Conservation (phyloP, 1,140 invertebrate genomes). For the Heliconius nattereri region DNA sequence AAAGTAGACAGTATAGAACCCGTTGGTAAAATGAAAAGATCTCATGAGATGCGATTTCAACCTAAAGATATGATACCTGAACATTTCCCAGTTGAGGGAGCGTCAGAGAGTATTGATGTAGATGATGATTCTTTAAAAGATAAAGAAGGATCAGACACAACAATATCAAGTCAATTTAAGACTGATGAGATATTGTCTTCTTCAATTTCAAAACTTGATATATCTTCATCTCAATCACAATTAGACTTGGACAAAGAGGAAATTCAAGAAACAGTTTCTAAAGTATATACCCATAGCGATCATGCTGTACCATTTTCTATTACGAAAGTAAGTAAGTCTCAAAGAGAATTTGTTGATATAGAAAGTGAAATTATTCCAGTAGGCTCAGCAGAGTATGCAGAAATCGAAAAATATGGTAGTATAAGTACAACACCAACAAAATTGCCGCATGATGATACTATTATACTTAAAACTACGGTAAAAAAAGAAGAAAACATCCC, state of each 20-base stretch:
- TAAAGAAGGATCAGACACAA: slow-evolving; percentile 70
- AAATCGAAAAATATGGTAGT: slow-evolving; percentile 65
- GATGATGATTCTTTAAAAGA: slow-evolving; percentile 72
- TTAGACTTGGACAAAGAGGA: slow-evolving; percentile 62
- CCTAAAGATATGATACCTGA: slow-evolving; percentile 83
- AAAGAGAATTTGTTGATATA: slow-evolving; percentile 74
- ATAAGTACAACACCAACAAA: slow-evolving; percentile 41
- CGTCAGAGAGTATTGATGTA: slow-evolving; percentile 71
- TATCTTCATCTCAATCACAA: slow-evolving; percentile 64
- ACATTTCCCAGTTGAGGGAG: slow-evolving; percentile 68
- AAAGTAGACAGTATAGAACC: slow-evolving; percentile 71
- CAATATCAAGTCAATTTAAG: slow-evolving; percentile 72
- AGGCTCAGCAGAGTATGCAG: slow-evolving; percentile 73
- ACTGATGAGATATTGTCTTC: slow-evolving; percentile 72
- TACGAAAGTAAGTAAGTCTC: slow-evolving; percentile 66
- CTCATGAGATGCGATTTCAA: slow-evolving; percentile 94
- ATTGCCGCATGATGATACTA: slow-evolving; percentile 42
- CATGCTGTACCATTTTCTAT: slow-evolving; percentile 66
- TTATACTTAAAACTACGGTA: slow-evolving; percentile 50
- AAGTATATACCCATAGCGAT: slow-evolving; percentile 44
- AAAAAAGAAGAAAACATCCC: slow-evolving; percentile 51
- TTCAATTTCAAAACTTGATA: slow-evolving; percentile 74
- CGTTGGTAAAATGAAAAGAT: slow-evolving; percentile 90
- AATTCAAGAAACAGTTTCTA: slow-evolving; percentile 54
- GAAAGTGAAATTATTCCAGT: slow-evolving; percentile 78